Base-by-base conservation (phyloP, 2,113 vertebrate species). In the Cavia aperea region DNA sequence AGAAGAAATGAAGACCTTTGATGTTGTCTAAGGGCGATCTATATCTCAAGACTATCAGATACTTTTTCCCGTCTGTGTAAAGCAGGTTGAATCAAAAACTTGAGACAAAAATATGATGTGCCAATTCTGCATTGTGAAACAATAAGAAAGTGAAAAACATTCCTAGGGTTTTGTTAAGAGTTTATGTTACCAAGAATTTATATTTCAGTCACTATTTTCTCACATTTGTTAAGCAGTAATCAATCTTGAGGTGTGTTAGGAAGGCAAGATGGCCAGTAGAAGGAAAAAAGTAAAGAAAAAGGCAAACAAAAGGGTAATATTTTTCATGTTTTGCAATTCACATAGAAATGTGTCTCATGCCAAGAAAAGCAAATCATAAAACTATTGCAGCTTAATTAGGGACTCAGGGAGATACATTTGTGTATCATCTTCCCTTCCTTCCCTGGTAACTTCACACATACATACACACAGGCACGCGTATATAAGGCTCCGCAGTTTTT, bases 201-300 rank as follows among this genome's bases (percentile, higher is more conserved):
- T 58, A 26, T 58, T 7, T 94, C 51, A 75, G 33, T 88, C 29
- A 46, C 31, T 82, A 16, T 95, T 77, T 93, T 78, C n/a, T 92
- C 60, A 33, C n/a, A 79, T 24, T 84, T 85, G 16, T 49, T 81
- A 81, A 89, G 60, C 77, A 84, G 62, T 51, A 72, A 89, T 81
- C 3, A 78, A 65, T 60, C 39, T 46, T 46, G 23, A 66, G 7
- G 3, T 62, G 65, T n/a, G 21, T 85, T 81, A 60, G 36, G 84
- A 89, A 86, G 68, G 83, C 9, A 9, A 77, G 81, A 79, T 65
- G 58, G 31, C 36, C 31, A 88, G 24, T 58, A 66, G 21, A 84
- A 58, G 31, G 66, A 58, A 73, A 84, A 89, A 70, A 75, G 54
- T 1, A 31, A 92, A 18, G 51, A 62, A 65, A 82, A 92, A 51